phyloP scores from a whole-genome alignment of 2,113 vertebrate genomes.

The Nothobranchius kuhntae region DNA sequence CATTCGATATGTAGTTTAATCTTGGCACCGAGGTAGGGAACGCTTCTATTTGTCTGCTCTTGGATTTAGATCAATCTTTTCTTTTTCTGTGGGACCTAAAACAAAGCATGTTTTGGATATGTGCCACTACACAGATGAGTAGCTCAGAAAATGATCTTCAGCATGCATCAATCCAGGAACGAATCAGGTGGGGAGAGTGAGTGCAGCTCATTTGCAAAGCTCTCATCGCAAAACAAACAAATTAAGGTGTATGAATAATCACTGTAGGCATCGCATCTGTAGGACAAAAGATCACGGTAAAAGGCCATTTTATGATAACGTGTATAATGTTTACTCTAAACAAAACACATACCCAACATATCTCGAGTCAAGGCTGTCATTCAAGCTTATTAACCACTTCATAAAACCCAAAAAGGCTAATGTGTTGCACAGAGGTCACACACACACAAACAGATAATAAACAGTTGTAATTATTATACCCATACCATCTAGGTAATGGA shows the following conservation, averaged over 20 bases:
- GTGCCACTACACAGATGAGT: conserved; percentile 67
- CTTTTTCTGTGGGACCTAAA: conserved; percentile 59
- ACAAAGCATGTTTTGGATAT: conserved; percentile 70
- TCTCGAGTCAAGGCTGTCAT: neutral
- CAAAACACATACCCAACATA: neutral
- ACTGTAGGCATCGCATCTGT: conserved; percentile 3
- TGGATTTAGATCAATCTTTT: conserved; percentile 61
- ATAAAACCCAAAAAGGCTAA: neutral
- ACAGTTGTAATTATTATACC: conserved; percentile 19
- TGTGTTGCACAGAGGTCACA: neutral
- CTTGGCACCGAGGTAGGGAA: conserved; percentile 61
- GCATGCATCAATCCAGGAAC: conserved; percentile 58
- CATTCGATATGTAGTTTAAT: conserved; percentile 60
- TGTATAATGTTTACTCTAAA: neutral
- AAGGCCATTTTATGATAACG: conserved; percentile 15
- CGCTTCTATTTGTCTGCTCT: conserved; percentile 59
- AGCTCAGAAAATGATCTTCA: conserved; percentile 69
- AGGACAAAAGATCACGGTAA: conserved; percentile 14
- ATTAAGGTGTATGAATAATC: conserved; percentile 35
- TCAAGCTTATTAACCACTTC: neutral
- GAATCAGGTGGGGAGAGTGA: conserved; percentile 61
- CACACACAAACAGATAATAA: conserved; percentile 12
- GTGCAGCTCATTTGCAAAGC: conserved; percentile 49
- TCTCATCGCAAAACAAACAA: conserved; percentile 59
- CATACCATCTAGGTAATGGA: conserved; percentile 1